Evolutionary conservation across 1,140 invertebrate species (phyloP), one percentile per base, ranked within the genome.

Genomic region (Parapsyche elsis): DNA sequence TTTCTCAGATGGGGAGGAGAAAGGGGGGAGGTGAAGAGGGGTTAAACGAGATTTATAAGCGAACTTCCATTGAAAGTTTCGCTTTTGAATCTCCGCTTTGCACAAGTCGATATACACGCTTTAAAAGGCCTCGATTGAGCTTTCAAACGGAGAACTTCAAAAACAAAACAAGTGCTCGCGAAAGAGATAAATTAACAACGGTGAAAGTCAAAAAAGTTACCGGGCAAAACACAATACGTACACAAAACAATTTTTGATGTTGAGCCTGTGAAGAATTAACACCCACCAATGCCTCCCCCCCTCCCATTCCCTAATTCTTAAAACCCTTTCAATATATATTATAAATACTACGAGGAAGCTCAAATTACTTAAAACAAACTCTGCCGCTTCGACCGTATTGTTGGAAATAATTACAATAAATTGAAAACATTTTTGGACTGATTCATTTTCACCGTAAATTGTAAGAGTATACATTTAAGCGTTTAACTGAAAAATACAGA

Each of bases 131-230:
- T 30, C 73, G 73, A 75, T 75, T 57, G 45, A 75, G 73, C 19
- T 75, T 75, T 75, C 73, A 71, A 30, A 38, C 24, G 70, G 30
- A 44, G 19, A 71, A 71, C 70, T 71, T 71, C 12, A 67, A 67
- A 67, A 67, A 24, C 21, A 67, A 67, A 67, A 67, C 64, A 67
- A 26, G 64, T 16, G 59, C 21, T 24, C 5, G 9, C 73, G 12
- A 30, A 38, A 21, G 30, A 74, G 71, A 74, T 74, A 74, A 74
- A 74, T 74, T 74, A 74, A 74, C 45, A 23, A 9, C 71, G 71
- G n/a, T 14, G 30, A 38, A 38, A 45, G 71, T 23, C 38, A 67
- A 38, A 67, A 26, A 26, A 67, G 45, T 12, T 46, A 16, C 67
- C 67, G 30, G 26, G 67, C 16, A 24, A 30, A 30, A 23, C 67